Conservation (phyloP, 2,797 vertebrate genomes). For the Phaenicophaeus curvirostris region DNA sequence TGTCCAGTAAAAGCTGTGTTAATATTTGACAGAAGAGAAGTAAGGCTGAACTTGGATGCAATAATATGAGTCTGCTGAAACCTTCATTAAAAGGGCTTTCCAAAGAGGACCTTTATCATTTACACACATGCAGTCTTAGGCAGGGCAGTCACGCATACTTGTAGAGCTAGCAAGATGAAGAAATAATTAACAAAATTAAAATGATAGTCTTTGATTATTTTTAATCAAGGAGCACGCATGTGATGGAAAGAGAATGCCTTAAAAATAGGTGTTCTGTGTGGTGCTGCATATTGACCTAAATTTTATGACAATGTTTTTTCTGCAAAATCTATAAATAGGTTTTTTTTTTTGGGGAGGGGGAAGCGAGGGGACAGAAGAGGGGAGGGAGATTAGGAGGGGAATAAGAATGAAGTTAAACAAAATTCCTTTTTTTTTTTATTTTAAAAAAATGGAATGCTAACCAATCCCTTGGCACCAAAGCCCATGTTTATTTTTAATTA, state of each 20-base stretch:
- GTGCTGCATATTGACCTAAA: neutral
- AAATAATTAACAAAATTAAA: neutral
- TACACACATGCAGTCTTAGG: fast-evolving
- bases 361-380: neutral
- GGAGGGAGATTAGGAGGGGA: neutral
- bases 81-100: neutral
- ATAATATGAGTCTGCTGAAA: neutral
- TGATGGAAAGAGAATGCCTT: neutral
- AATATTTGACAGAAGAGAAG: neutral
- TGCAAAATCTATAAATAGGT: constrained; percentile 58
- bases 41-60: neutral
- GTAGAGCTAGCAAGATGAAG: neutral
- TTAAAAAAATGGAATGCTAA: constrained; percentile 66
- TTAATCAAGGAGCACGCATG: neutral
- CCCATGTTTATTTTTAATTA: constrained; percentile 78
- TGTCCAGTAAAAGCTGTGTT: neutral
- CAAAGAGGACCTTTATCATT: neutral
- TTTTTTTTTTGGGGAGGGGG: neutral
- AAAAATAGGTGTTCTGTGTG: neutral
- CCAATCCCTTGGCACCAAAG: constrained; percentile 73
- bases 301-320: neutral
- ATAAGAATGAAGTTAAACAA: constrained; percentile 59
- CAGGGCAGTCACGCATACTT: neutral
- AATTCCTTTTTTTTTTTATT: neutral
- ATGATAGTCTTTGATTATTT: neutral